Evolutionary conservation across 2,888 invertebrate species (phyloP), one percentile per base, ranked within the genome.

Genomic region (Chrysolina americana): DNA sequence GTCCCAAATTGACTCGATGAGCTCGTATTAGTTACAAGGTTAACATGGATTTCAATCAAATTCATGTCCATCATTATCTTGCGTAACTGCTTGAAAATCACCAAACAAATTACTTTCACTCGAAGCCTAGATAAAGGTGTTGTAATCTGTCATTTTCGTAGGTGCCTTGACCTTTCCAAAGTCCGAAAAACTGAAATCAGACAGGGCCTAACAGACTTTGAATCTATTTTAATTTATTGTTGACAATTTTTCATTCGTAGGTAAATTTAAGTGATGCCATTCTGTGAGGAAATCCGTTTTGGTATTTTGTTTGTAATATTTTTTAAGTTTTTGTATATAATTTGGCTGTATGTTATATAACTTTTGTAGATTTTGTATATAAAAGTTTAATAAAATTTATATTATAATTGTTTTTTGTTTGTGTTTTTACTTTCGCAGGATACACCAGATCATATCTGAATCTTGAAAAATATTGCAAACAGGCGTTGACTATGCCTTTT

Each of bases 341-440:
- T 74, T 79, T 28, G 65, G 68, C 53, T 72, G 36, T 65, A 73
- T 73, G 17, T 74, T 71, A 53, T 75, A 62, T 53, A 47, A 71
- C 70, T 74, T 70, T 56, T 75, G 72, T 76, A 76, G 75, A 72
- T 76, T 76, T 73, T 79, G 73, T 79, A 77, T 76, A 80, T 73
- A 78, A 74, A 77, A 72, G 71, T 76, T 78, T 68, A 78, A 76
- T 76, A 77, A 79, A 77, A 78, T 69, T 65, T 53, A 65, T 65
- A 23, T 65, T 65, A 2, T 59, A 64, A 48, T 28, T 68, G 41
- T 64, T 66, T 28, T 59, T 23, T 71, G 21, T 68, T 64, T 65
- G 63, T 70, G 62, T 77, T 44, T 23, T 66, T 72, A 48, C 9
- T 21, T 62, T 62, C 48, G 21, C 21, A 50, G 53, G 48, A 47